A percentile compares a stretch with the other conserved stretches of the same genome.
These are phyloP conservation scores for Tarsius wallacei DNA, from an alignment of 2,797 vertebrate species.

Conservation along the genomic window DNA sequence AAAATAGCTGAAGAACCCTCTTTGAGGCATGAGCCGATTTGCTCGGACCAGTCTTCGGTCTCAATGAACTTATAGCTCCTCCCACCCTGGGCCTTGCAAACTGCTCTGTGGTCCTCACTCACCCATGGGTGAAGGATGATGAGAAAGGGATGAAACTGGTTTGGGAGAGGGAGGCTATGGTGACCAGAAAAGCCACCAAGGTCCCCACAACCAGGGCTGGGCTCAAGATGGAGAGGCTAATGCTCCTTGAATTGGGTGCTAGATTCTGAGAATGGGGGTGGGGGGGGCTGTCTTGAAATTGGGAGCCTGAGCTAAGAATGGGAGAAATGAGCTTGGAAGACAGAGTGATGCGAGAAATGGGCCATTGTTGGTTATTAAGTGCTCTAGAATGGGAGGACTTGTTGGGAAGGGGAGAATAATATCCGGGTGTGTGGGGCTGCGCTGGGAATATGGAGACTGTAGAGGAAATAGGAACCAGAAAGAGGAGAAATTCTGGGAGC, in stretches of 20 bases:
- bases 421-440: background rate
- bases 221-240: background rate
- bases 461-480: background rate
- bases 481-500: background rate
- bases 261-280: background rate
- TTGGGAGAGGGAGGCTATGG: background rate
- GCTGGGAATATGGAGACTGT: background rate
- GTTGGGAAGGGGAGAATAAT: background rate
- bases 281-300: background rate
- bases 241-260: background rate
- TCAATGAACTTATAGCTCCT: background rate
- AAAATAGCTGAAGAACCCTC: background rate
- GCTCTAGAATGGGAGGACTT: background rate
- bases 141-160: background rate
- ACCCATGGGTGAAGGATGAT: accelerated
- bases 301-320: background rate
- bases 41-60: background rate
- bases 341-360: background rate
- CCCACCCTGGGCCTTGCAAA: background rate
- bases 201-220: background rate
- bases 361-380: background rate
- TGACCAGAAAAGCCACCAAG: background rate
- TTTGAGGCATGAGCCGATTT: background rate
- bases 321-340: background rate
- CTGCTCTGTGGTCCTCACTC: background rate